Evolutionary conservation across 2,797 vertebrate species (phyloP).

Genomic region (Sebastes variabilis): DNA sequence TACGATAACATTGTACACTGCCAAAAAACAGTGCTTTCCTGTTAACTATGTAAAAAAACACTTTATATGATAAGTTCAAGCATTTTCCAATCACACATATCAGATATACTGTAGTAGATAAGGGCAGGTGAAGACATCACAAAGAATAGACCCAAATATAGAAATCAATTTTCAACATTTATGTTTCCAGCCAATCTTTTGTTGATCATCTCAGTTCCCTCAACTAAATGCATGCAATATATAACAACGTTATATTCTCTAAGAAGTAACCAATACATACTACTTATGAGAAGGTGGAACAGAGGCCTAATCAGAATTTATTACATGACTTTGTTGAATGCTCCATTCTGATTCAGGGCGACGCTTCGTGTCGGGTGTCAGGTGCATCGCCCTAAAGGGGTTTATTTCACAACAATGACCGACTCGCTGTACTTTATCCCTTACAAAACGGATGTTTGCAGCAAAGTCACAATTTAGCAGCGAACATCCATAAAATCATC

Average conservation of each 20-base stretch:
- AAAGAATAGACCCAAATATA: not conserved
- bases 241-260: not conserved
- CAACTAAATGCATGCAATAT: not conserved
- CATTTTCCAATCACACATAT: not conserved
- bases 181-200: not conserved
- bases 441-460: not conserved
- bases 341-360: no score
- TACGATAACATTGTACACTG: not conserved
- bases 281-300: not conserved
- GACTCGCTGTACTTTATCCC: no score
- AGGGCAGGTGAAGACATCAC: not conserved
- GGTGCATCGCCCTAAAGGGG: no score
- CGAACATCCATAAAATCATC: not conserved
- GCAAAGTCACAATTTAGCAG: not conserved
- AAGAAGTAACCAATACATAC: not conserved
- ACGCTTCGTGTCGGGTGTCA: no score
- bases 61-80: not conserved
- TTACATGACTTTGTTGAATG: no score
- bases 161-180: not conserved
- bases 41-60: not conserved
- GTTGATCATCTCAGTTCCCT: not conserved
- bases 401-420: no score
- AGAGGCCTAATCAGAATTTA: not conserved
- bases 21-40: not conserved
- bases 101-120: not conserved